Base-by-base conservation (phyloP, 1,140 invertebrate species). In the Diorhabda sublineata region DNA sequence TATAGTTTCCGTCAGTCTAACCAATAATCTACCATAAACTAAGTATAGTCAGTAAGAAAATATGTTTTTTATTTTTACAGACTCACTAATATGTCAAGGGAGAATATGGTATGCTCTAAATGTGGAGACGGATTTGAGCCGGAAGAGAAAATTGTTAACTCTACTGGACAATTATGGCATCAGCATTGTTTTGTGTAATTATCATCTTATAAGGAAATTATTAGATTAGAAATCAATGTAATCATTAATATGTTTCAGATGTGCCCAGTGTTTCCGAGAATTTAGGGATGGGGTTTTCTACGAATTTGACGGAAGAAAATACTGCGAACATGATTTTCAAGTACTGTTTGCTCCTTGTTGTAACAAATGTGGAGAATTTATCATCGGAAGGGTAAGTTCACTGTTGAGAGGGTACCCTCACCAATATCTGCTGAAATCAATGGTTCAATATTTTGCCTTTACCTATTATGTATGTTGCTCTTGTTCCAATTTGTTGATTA, bases 291-390 rank as follows among this genome's bases (percentile, higher is more conserved):
- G 97, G 63, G 92, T 98, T 57, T 99, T 98, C 80, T 99, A 98
- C 82, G 97, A 99, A 85, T 99, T 98, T 83, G 98, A 99, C 83
- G 97, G 96, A 2, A 86, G 98, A 47, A 99, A 99, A 82, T 99
- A 99, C 81, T 99, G 98, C 79, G 97, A 99, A 85, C 94, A 97
- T 83, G 98, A 99, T 82, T 99, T 99, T 79, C 97, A 99, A 83
- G 95, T 98, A 6, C 84, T 99, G 0, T 99, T 98, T 84, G 96
- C 97, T 3, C 98, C 98, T 2, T 99, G 96, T 78, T 99, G 98
- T 84, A 94, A 91, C 75, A 95, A 96, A 85, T 99, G 98, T 81
- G 92, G 93, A 58, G 93, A 98, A 81, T 98, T 98, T 81, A 94
- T 99, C 26, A 96, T 98, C 82, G 97, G 96, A 0, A 88, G 98